Evolutionary conservation across 2,888 invertebrate genomes (phyloP), one percentile per base, ranked within the genome.

Genomic region (Yponomeuta cagnagella): DNA sequence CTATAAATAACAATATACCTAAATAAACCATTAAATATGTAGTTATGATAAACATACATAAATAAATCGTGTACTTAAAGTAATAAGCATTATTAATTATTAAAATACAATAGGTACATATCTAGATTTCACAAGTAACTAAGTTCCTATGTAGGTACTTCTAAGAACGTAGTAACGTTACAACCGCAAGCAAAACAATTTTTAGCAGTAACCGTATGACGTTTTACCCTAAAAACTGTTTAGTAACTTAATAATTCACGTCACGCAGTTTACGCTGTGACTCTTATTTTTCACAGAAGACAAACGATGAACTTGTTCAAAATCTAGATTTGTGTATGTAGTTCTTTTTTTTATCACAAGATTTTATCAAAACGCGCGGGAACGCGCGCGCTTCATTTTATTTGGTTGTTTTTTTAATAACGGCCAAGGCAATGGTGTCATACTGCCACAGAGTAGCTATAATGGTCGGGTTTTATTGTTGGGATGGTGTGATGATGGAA

Each of bases 231-330:
- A 64, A 63, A 58, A 31, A 70, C 74, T 76, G 72, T 75, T 80
- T 77, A 75, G 72, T 71, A 82, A 75, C 75, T 73, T 52, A 5
- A 8, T 3, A 5, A 70, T 72, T 76, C 82, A 82, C 82, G 82
- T 79, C 73, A 67, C 9, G 58, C 33, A 43, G 43, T 43, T 43
- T 8, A 43, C 3, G 9, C 43, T 43, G 43, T 8, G 43, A 8
- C 43, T 43, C 43, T 74, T 73, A 72, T 70, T 76, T 73, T 75
- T 75, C 69, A 70, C 71, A 74, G 74, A 74, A 71, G 48, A 23
- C 33, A 43, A 43, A 43, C 43, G 43, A 43, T 43, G 43, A 43
- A 37, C 48, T 10, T 31, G 65, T 65, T 65, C 33, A 15, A 15
- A 43, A 58, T 1, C 52, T 58, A 58, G 15, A 12, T 58, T 58